Percentiles rank a stretch among this genome's conserved stretches.
Conservation (phyloP, 2,113 vertebrate species). For the Pelobates fuscus region DNA sequence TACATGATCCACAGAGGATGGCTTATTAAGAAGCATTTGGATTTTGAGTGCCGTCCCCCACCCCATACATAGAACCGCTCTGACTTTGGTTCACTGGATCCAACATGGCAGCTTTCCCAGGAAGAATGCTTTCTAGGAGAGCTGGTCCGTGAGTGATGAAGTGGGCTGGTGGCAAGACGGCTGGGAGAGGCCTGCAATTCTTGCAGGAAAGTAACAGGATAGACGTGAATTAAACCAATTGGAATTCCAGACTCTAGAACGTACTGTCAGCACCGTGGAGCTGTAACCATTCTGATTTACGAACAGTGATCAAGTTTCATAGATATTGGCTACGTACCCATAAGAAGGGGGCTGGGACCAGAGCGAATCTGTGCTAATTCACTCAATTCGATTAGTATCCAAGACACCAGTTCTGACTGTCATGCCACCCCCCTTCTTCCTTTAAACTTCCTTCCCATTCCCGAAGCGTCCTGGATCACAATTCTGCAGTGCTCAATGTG, state of each 20-base stretch:
- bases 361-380: not conserved
- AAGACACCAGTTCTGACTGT: too few relatives aligned
- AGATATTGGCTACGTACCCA: conserved; percentile 19
- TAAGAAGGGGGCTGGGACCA: not conserved
- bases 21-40: too few relatives aligned
- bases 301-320: conserved; percentile 23
- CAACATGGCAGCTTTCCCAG: conserved; percentile 30
- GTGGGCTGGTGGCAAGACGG: not conserved
- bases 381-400: not conserved
- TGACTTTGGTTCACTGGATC: conserved; percentile 3
- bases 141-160: conserved; percentile 39
- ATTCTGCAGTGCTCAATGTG: too few relatives aligned
- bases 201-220: conserved; percentile 23
- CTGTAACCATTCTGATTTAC: conserved; percentile 24
- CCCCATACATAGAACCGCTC: too few relatives aligned
- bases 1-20: too few relatives aligned
- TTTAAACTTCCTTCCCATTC: too few relatives aligned
- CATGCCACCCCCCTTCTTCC: too few relatives aligned
- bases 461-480: too few relatives aligned
- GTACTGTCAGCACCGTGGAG: conserved; percentile 13
- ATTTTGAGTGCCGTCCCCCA: too few relatives aligned
- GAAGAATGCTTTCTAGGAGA: conserved; percentile 38
- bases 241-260: conserved; percentile 36
- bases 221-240: conserved; percentile 35
- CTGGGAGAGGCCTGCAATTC: conserved; percentile 15